Base-by-base conservation (phyloP, 2,888 invertebrate genomes). In the Philereme vetulata region DNA sequence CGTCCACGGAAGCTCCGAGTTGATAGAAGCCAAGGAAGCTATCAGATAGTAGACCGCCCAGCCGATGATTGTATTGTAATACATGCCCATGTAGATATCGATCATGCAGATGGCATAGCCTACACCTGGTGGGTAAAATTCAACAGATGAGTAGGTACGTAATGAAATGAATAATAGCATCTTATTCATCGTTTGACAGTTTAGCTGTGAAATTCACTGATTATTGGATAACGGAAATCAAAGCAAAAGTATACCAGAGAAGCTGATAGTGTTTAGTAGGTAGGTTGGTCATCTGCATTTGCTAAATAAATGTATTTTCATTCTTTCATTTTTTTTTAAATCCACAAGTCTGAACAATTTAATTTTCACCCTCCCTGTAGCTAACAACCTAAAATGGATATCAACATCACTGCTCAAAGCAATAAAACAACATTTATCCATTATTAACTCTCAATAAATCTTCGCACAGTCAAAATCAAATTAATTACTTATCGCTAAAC, bases 41-140 rank as follows among this genome's bases (percentile, higher is more conserved):
- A 97, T 94, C 69, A 97, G 93, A 89, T 97, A 98, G 91, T 97
- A 98, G 55, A 98, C 96, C 47, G 98, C 98, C 97, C 98, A 98
- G 49, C 98, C 97, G 78, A 98, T 98, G 85, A 98, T 97, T 51
- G 98, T 98, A 92, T 98, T 98, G 93, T 98, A 98, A 92, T 98
- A 98, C 96, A 98, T 98, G 72, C 97, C 97, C 95, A 96, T 96
- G 93, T 98, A 98, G 82, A 98, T 94, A 89, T 98, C 98, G 76
- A 98, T 97, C 83, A 98, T 94, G 85, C 98, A 98, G 81, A 98
- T 98, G 7, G 98, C 98, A 91, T 98, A 98, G 55, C 98, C 98
- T 54, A 98, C 96, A 70, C 98, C 98, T 98, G 89, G 0, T 9
- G 40, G 10, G 5, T 57, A 48, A n/a, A 34, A n/a, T 6, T n/a